Base-by-base conservation (phyloP, 92 coral and sea anemone genomes). In the Porites divaricata region DNA sequence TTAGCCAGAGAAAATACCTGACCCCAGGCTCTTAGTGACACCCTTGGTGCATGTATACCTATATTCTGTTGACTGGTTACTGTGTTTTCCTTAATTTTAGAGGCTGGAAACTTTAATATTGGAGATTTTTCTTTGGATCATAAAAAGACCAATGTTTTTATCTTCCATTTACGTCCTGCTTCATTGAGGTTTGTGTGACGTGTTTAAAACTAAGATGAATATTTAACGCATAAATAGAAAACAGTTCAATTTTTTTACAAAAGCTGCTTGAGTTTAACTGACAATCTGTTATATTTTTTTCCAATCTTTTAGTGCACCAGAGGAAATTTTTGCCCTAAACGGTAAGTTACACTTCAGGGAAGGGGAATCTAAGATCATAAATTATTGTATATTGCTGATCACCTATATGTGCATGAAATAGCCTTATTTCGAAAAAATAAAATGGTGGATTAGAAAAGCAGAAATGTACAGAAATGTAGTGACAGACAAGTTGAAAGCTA, bases 111-210 rank as follows among this genome's bases (percentile, higher is more conserved):
- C 22, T 82, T 86, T 48, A 53, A 88, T 74, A 83, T 92, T 63
- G 41, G 86, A 11, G 76, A 70, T 20, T 78, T 88, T 67, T 49
- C 76, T 23, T 71, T 93, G 69, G 93, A 94, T 50, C 45, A 68
- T 23, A 74, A 75, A 57, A 68, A 77, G 72, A 92, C 93, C 63
- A 94, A 94, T 84, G 95, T 91, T 26, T 86, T 91, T 50, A 67
- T 94, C 56, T 69, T 94, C 57, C 88, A 94, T 78, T 94, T 94
- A 53, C 79, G 80, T 48, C 98, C 93, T 20, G 80, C 88, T 13
- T 85, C 88, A 51, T 62, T 81, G 72, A 89, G 98, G 98, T 94
- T 49, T 85, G 96, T 52, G 9, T 51, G n/a, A n/a, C n/a, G 14
- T 11, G 10, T 64, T 25, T 1, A 50, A 1, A 11, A 35, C 6